Percentiles rank a stretch among this genome's conserved stretches.
These are phyloP conservation scores for Protaetia brevitarsis DNA, from an alignment of 1,140 invertebrate genomes.

Conservation along the genomic window DNA sequence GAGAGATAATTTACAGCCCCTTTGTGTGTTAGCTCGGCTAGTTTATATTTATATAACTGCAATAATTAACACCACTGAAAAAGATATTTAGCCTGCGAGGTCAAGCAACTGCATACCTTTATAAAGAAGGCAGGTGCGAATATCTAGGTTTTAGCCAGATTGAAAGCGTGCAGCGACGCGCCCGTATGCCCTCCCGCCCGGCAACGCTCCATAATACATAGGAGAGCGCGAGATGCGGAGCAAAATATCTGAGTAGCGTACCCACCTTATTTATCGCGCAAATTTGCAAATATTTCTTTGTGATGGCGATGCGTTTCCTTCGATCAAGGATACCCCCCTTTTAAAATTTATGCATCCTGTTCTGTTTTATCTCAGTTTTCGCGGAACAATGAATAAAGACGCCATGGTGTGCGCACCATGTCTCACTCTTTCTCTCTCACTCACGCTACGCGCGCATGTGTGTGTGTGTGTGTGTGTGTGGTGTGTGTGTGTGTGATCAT, in stretches of 20 bases:
- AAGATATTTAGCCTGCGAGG: not conserved
- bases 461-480: too few species aligned
- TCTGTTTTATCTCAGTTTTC: constrained; percentile 7
- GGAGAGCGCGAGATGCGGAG: too few species aligned
- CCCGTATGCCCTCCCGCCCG: not conserved
- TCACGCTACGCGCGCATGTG: too few species aligned
- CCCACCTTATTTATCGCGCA: constrained; percentile 6
- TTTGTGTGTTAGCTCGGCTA: too few species aligned
- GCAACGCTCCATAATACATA: too few species aligned
- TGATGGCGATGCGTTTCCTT: not conserved
- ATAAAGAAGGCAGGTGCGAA: constrained; percentile 1
- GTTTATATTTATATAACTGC: not conserved
- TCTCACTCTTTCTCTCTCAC: too few species aligned
- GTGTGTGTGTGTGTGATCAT: too few species aligned
- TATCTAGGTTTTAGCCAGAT: constrained; percentile 11
- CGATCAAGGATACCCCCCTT: constrained; percentile 5
- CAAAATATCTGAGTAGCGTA: not conserved
- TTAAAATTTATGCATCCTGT: constrained; percentile 11
- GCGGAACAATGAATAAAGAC: not conserved
- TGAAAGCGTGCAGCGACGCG: not conserved
- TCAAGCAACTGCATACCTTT: constrained; percentile 3
- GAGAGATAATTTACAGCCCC: too few species aligned
- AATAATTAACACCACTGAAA: not conserved
- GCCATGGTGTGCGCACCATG: too few species aligned
- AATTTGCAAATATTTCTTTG: constrained; percentile 14